These are phyloP conservation scores for Ormyrus pomaceus DNA, from an alignment of 2,888 invertebrate genomes.

Conservation along the genomic window DNA sequence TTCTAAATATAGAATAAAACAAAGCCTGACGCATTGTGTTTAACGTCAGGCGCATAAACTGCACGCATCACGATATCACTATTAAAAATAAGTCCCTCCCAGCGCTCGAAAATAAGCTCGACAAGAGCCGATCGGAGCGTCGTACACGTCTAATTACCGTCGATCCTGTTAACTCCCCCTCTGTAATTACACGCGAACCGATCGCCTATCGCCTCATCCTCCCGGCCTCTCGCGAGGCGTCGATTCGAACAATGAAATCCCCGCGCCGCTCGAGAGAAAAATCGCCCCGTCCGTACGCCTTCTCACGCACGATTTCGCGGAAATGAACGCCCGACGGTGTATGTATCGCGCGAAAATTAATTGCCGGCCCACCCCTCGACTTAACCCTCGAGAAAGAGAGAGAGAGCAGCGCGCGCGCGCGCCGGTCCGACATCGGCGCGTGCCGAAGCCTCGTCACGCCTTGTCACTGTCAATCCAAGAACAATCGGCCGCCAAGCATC, in stretches of 20 bases:
- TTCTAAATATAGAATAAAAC: too few relatives aligned
- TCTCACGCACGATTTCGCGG: neutral
- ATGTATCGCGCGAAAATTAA: slow-evolving; percentile 15
- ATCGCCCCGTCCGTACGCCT: neutral
- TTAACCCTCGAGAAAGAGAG: neutral
- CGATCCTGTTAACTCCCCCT: neutral
- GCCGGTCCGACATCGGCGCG: slow-evolving; percentile 60
- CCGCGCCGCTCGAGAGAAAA: slow-evolving; percentile 2
- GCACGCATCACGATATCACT: too few relatives aligned
- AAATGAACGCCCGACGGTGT: neutral
- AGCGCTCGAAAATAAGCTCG: neutral
- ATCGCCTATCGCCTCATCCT: slow-evolving; percentile 2
- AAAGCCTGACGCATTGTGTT: too few relatives aligned
- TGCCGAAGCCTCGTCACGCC: slow-evolving; percentile 65
- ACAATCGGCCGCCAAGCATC: slow-evolving; percentile 33
- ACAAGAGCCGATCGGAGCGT: neutral
- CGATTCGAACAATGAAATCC: slow-evolving; percentile 34
- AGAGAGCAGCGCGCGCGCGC: slow-evolving; percentile 8
- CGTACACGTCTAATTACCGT: slow-evolving; percentile 23
- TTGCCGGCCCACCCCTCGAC: neutral
- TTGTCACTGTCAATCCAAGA: slow-evolving; percentile 63
- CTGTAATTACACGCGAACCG: slow-evolving; percentile 13
- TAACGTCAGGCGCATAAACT: too few relatives aligned
- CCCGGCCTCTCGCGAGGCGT: neutral
- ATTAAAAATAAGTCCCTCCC: too few relatives aligned